A percentile compares a stretch with the other conserved stretches of the same genome.
Conservation (phyloP, 2,797 vertebrate genomes). For the Xerus rutilus region DNA sequence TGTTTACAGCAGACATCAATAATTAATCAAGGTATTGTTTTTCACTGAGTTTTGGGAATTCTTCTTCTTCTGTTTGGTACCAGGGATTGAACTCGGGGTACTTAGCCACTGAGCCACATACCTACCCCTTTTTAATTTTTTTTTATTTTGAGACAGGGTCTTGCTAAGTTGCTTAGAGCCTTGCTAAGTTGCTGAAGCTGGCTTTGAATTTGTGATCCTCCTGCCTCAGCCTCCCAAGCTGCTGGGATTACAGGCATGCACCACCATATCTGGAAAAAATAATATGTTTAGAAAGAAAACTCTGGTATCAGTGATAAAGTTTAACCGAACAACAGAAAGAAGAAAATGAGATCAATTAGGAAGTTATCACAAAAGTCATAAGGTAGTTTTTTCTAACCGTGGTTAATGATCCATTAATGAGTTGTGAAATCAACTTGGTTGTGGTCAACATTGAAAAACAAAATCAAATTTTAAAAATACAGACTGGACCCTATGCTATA, state of each 20-base stretch:
- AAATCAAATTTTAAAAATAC: neutral
- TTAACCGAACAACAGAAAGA: conserved; percentile 24
- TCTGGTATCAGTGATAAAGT: neutral
- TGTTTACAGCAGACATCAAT: neutral
- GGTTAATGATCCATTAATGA: no score
- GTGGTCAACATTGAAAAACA: neutral
- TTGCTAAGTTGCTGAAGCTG: no score
- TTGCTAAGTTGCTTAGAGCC: no score
- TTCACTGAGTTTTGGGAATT: neutral
- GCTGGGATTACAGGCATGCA: no score
- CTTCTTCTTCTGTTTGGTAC: neutral
- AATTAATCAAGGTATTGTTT: neutral
- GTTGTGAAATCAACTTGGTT: conserved; percentile 18
- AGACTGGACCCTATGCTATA: neutral
- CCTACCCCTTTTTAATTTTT: no score
- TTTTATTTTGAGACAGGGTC: no score
- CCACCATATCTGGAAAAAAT: neutral
- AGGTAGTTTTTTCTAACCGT: neutral
- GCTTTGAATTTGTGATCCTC: no score
- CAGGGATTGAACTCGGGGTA: no score
- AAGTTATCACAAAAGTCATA: neutral
- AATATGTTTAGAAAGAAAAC: conserved; percentile 50
- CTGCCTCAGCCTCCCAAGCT: no score
- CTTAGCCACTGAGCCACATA: no score
- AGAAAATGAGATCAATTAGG: neutral